Evolutionary conservation across 2,113 vertebrate genomes (phyloP).

Genomic region (Pygoscelis adeliae): DNA sequence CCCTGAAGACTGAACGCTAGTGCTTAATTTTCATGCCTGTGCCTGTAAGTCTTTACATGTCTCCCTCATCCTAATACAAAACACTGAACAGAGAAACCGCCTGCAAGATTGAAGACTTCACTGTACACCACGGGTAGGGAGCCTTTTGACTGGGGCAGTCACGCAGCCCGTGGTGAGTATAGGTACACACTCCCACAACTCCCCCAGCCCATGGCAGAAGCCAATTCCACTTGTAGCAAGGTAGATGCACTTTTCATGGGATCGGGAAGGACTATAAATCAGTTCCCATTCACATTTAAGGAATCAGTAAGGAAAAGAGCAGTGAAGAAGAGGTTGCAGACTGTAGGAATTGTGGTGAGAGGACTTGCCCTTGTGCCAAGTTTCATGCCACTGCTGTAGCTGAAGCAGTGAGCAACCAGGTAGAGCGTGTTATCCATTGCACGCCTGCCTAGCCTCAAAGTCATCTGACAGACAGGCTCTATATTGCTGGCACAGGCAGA

Average conservation of each 20-base stretch:
- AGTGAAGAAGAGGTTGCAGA: not conserved
- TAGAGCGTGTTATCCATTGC: rapidly evolving
- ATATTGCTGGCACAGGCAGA: not conserved
- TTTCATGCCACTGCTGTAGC: not conserved
- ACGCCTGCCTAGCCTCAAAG: not conserved
- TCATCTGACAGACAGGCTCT: not conserved
- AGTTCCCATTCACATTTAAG: not conserved
- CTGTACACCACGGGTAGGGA: not conserved
- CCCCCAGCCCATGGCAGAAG: not conserved
- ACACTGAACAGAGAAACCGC: not conserved
- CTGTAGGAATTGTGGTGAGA: rapidly evolving
- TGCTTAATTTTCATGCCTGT: not conserved
- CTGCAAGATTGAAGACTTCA: not conserved
- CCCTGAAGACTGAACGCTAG: not conserved
- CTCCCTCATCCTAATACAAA: not conserved
- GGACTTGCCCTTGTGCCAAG: not conserved
- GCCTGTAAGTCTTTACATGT: not conserved
- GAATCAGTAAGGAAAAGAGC: not conserved
- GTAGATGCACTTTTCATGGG: not conserved
- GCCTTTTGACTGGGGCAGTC: not conserved
- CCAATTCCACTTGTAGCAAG: not conserved
- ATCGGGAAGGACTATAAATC: not conserved
- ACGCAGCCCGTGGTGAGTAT: rapidly evolving
- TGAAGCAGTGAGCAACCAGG: not conserved
- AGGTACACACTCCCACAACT: not conserved